Evolutionary conservation across 2,113 vertebrate genomes (phyloP), one percentile per base, ranked within the genome.

Genomic region (Pao palembangensis): DNA sequence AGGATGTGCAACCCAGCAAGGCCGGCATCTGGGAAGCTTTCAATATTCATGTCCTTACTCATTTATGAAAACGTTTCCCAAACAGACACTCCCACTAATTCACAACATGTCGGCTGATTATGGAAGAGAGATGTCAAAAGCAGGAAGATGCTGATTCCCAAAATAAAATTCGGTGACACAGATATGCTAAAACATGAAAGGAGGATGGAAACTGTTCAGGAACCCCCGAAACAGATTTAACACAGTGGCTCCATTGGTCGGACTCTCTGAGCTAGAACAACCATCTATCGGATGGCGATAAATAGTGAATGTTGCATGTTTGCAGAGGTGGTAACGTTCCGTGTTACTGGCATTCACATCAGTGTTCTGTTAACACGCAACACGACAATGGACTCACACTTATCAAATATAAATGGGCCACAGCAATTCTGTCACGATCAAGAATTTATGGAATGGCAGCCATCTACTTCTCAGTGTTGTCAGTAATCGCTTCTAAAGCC

Each of bases 51-150:
- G 43, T 43, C 63, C 51, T 49, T 74, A 28, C 71, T 58, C 65
- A 66, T 73, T 82, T 80, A 64, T 67, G 42, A 67, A 73, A 74
- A 41, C 58, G 67, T 65, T 71, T 80, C 55, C 64, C 70, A 66
- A 71, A 78, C 69, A 71, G 47, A 68, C 53, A 75, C 67, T 46
- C 62, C 50, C 67, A 64, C 69, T 52, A 56, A 62, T 69, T 77
- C 64, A 61, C 34, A 52, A 81, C 69, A 67, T 79, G 66, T 65
- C 73, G 79, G 78, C 68, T 81, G 75, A 79, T 79, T 80, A 68
- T 73, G 71, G 51, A 58, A 65, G 31, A 75, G 25, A 3, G 5
- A 64, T 60, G 71, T 68, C 55, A 68, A 58, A 57, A 71, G 69
- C 66, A 60, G 17, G 38, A 63, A 57, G 25, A 28, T 6, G 25